phyloP scores from a whole-genome alignment of 2,113 vertebrate genomes.

The Odontesthes bonariensis region DNA sequence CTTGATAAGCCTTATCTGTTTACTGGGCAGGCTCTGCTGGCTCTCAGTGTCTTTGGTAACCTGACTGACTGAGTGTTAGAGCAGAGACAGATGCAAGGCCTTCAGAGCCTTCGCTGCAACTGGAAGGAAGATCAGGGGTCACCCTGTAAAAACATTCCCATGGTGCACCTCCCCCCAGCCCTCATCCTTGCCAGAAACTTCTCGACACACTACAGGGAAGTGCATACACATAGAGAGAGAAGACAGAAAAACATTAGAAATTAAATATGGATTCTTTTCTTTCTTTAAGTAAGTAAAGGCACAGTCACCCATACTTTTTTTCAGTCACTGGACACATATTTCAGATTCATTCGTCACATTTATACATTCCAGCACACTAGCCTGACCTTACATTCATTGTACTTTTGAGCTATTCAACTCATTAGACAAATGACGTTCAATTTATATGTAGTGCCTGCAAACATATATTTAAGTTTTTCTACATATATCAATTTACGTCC shows the following conservation, averaged over 20 bases:
- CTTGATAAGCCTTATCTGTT: conserved; percentile 77
- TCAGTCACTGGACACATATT: neutral
- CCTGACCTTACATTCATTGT: neutral
- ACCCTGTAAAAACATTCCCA: conserved; percentile 85
- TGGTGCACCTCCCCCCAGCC: conserved; percentile 70
- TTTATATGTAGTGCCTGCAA: neutral
- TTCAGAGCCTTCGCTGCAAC: conserved; percentile 65
- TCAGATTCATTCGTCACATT: neutral
- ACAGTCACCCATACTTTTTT: neutral
- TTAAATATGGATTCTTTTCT: conserved; percentile 34
- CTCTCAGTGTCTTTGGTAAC: conserved; percentile 41
- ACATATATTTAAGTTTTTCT: neutral
- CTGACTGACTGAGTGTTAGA: conserved; percentile 67
- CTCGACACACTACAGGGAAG: conserved; percentile 60
- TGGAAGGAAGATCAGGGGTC: conserved; percentile 86
- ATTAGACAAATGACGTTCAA: neutral
- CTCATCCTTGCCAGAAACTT: conserved; percentile 69
- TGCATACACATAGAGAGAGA: conserved; percentile 17
- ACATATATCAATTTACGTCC: no score
- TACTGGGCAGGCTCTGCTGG: conserved; percentile 47
- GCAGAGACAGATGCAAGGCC: conserved; percentile 68
- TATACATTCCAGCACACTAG: neutral
- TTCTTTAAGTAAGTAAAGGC: neutral
- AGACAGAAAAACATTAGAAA: conserved; percentile 18
- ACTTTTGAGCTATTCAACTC: neutral